Conservation (phyloP, 2,797 vertebrate genomes). For the Myotis planiceps region DNA sequence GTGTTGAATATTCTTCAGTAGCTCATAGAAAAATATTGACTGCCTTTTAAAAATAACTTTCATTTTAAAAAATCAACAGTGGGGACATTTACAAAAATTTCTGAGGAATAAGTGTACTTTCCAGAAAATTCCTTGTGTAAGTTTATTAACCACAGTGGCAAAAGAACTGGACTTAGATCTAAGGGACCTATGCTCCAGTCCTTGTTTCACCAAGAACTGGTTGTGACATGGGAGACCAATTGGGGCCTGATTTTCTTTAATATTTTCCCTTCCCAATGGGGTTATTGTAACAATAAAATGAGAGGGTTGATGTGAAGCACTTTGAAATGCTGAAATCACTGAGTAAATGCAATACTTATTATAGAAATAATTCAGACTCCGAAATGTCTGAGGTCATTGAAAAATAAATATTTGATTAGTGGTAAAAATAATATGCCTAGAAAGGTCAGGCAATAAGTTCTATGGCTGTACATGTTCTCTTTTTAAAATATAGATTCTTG, state of each 20-base stretch:
- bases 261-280: neutral
- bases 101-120: conserved; percentile 23
- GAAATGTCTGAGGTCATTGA: neutral
- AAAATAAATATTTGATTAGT: conserved; percentile 33
- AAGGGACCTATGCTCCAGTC: neutral
- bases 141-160: neutral
- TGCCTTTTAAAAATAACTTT: conserved; percentile 15
- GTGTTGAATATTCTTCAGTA: neutral
- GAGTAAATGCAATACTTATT: neutral
- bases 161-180: neutral
- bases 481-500: neutral
- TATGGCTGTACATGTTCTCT: neutral
- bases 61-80: neutral
- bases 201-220: neutral
- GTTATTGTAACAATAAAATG: neutral
- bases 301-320: neutral
- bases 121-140: neutral
- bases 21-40: neutral
- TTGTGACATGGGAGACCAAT: neutral
- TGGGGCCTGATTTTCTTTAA: neutral
- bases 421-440: neutral
- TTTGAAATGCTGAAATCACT: neutral
- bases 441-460: neutral
- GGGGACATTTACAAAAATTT: neutral
- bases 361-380: neutral